These are phyloP conservation scores for Steinernema khuongi DNA, from an alignment of 1,140 invertebrate species.

Conservation along the genomic window DNA sequence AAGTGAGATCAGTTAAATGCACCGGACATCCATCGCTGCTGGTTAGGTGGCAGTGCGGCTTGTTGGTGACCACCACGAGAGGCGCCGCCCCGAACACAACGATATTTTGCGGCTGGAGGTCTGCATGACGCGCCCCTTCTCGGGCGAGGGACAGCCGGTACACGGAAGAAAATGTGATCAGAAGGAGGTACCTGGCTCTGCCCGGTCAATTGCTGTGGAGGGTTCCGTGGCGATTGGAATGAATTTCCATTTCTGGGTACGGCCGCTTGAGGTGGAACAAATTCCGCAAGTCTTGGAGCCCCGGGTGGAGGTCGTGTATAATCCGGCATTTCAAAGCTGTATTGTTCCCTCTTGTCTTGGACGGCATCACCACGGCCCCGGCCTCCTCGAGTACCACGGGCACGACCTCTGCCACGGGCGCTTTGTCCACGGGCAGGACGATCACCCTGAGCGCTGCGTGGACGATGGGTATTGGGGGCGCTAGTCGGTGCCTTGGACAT, in stretches of 20 bases:
- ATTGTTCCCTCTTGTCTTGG: background rate
- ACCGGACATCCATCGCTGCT: background rate
- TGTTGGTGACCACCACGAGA: background rate
- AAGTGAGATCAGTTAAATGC: background rate
- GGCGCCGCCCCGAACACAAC: background rate
- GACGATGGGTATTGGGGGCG: background rate
- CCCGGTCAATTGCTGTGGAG: no score
- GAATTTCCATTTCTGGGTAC: background rate
- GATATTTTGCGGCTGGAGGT: background rate
- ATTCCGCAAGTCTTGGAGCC: background rate
- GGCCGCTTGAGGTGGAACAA: background rate
- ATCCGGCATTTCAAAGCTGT: background rate
- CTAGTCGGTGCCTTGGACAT: background rate
- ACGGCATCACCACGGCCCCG: background rate
- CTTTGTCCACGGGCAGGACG: background rate
- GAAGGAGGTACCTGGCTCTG: background rate
- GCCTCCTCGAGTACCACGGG: background rate
- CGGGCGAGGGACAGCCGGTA: background rate
- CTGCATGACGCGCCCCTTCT: background rate
- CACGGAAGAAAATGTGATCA: background rate
- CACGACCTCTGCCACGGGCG: background rate
- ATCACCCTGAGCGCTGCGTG: background rate
- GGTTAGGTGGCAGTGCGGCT: background rate
- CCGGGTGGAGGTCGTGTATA: background rate
- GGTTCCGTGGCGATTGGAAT: background rate